Evolutionary conservation across 2,113 vertebrate species (phyloP).

Genomic region (Nothoprocta pentlandii): DNA sequence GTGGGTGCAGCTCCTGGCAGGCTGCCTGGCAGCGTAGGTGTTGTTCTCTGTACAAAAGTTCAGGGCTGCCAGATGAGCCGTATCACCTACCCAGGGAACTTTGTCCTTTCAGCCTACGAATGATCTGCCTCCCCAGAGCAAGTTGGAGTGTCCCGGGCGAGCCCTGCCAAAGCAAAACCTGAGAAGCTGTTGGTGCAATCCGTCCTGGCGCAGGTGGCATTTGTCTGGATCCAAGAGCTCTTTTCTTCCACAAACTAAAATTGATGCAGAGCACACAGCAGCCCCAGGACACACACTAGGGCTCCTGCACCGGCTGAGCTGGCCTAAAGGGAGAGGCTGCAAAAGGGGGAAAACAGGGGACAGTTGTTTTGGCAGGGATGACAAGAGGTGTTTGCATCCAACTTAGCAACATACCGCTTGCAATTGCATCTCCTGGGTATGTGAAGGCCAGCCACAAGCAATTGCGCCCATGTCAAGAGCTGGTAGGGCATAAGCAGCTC

Average conservation of each 20-base stretch:
- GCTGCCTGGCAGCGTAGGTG: slow-evolving; percentile 30
- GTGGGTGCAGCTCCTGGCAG: slow-evolving; percentile 44
- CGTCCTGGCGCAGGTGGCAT: rapidly evolving
- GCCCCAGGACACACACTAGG: not conserved
- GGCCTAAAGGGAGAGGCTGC: not conserved
- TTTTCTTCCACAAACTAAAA: not conserved
- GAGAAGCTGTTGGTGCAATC: not conserved
- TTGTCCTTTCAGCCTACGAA: slow-evolving; percentile 36
- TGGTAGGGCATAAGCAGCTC: not conserved
- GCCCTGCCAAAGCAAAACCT: rapidly evolving
- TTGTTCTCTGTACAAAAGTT: slow-evolving; percentile 57
- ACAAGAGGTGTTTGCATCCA: not conserved
- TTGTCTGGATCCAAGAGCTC: not conserved
- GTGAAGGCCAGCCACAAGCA: rapidly evolving
- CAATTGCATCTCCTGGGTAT: rapidly evolving
- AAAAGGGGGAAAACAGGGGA: not conserved
- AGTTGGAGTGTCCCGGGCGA: not conserved
- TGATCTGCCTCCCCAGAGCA: not conserved
- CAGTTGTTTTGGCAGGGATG: not conserved
- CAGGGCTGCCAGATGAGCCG: slow-evolving; percentile 56
- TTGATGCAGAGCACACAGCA: not conserved
- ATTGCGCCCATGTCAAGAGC: not conserved
- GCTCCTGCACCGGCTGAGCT: not conserved
- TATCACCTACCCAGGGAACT: slow-evolving; percentile 58
- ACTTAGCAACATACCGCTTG: rapidly evolving